Evolutionary conservation across 2,113 vertebrate genomes (phyloP), one percentile per base, ranked within the genome.

Genomic region (Clarias gariepinus): DNA sequence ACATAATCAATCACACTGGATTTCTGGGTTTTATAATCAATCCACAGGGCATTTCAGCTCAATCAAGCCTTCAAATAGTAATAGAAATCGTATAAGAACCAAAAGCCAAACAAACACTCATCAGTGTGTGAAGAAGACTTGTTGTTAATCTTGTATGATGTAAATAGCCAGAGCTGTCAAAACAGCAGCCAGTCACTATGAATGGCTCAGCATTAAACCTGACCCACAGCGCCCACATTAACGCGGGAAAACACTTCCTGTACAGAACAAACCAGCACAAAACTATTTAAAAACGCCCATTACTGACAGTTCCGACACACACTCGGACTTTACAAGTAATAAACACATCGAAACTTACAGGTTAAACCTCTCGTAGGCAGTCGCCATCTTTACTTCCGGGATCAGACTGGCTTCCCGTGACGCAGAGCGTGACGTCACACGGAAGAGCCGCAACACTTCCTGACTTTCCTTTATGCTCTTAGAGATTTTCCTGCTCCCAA

Each of bases 351-450:
- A 64, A 93, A 96, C 95, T 96, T 91, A 96, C 95, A 96, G 92
- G 92, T 95, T 95, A 88, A 94, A 96, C 91, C 94, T 93, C 86
- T 95, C 94, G 90, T 94, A 96, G 90, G 93, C 91, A 41, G 93
- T 94, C 93, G 94, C 95, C 95, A 95, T 96, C 93, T 95, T 95
- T 90, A 89, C 91, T 94, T 91, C 87, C 89, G 79, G 86, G 83
- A 90, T 93, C 80, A 90, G 80, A 36, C 90, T 92, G 91, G 92
- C 91, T 91, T 91, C 89, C 53, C 78, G 91, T 94, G 92, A 94
- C 93, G 94, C 90, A 77, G 3, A 23, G 21, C 33, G 55, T n/a
- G 52, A 82, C 87, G 57, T 83, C 78, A 80, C 57, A 15, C 10
- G 0, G 8, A 16, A 80, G 28, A 2, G 30, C 9, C 8, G 57